Evolutionary conservation across 2,888 invertebrate genomes (phyloP).

Genomic region (Pandemis heparana): DNA sequence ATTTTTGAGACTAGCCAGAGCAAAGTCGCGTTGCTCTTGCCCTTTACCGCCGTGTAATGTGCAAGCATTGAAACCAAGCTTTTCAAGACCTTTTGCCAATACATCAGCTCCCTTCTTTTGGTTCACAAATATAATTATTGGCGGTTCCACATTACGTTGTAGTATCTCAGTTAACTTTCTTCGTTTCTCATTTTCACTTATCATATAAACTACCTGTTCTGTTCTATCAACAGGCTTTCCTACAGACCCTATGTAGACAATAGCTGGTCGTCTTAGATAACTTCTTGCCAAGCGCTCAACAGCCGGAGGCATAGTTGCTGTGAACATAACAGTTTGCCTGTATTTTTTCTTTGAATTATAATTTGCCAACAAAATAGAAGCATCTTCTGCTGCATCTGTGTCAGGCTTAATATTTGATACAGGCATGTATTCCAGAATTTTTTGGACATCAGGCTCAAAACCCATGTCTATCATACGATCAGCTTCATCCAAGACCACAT

Average conservation of each 20-base stretch:
- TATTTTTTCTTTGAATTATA: slow-evolving; percentile 98
- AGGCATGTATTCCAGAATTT: slow-evolving; percentile 99
- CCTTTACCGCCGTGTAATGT: slow-evolving; percentile 99
- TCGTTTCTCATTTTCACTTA: slow-evolving; percentile 98
- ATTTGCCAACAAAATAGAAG: slow-evolving; percentile 94
- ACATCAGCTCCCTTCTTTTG: slow-evolving; percentile 99
- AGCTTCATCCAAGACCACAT: slow-evolving; percentile 98
- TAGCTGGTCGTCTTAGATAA: slow-evolving; percentile 97
- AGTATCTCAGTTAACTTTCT: slow-evolving; percentile 98
- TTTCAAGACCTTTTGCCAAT: slow-evolving; percentile 97
- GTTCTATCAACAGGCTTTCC: slow-evolving; percentile 99
- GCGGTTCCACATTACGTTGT: slow-evolving; percentile 95
- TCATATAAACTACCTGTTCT: slow-evolving; percentile 98
- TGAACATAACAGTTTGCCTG: slow-evolving; percentile 99
- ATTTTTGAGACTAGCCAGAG: slow-evolving; percentile 97
- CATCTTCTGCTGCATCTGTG: slow-evolving; percentile 99
- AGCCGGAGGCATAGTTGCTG: slow-evolving; percentile 99
- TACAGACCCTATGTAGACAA: slow-evolving; percentile 98
- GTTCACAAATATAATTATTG: slow-evolving; percentile 99
- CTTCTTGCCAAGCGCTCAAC: slow-evolving; percentile 98
- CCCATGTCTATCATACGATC: slow-evolving; percentile 99
- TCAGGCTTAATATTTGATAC: slow-evolving; percentile 99
- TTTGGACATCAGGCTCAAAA: slow-evolving; percentile 99
- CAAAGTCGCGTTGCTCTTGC: slow-evolving; percentile 99
- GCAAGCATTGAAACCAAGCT: slow-evolving; percentile 98